phyloP scores from a whole-genome alignment of 2,888 invertebrate genomes.

The Nephrotoma appendiculata region DNA sequence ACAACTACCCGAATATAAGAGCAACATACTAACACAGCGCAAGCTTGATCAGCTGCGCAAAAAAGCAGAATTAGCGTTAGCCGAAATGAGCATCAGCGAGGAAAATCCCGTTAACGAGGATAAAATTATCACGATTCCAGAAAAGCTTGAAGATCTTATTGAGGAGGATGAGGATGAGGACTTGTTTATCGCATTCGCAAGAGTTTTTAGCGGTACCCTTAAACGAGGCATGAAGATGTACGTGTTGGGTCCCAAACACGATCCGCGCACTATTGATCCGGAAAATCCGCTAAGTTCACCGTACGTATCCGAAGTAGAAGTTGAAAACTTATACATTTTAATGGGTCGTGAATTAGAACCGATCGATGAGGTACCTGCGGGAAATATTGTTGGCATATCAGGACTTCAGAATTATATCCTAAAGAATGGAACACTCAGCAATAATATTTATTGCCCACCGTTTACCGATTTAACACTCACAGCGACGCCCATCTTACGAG shows the following conservation, averaged over 20 bases:
- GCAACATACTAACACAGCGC: conserved; percentile 54
- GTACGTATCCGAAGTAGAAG: conserved; percentile 30
- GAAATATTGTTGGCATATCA: conserved; percentile 84
- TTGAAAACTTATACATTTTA: conserved; percentile 71
- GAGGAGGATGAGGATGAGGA: conserved; percentile 30
- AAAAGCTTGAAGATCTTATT: conserved; percentile 14
- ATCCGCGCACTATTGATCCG: conserved; percentile 45
- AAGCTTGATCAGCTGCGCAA: conserved; percentile 38
- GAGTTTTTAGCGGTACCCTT: conserved; percentile 81
- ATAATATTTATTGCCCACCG: conserved; percentile 66
- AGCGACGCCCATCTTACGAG: conserved; percentile 79
- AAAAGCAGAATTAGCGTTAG: not conserved
- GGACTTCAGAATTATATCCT: conserved; percentile 71
- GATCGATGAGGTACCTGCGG: conserved; percentile 69
- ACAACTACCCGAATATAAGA: conserved; percentile 62
- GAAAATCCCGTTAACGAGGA: not conserved
- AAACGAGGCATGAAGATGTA: conserved; percentile 61
- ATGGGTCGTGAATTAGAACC: conserved; percentile 85
- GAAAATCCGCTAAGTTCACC: conserved; percentile 19
- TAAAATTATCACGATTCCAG: conserved; percentile 15
- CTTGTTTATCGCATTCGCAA: conserved; percentile 79
- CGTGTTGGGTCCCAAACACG: conserved; percentile 77
- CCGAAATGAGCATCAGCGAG: not conserved
- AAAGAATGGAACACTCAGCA: conserved; percentile 81
- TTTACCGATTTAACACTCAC: conserved; percentile 67